Evolutionary conservation across 2,797 vertebrate genomes (phyloP), one percentile per base, ranked within the genome.

Genomic region (Myotis planiceps): DNA sequence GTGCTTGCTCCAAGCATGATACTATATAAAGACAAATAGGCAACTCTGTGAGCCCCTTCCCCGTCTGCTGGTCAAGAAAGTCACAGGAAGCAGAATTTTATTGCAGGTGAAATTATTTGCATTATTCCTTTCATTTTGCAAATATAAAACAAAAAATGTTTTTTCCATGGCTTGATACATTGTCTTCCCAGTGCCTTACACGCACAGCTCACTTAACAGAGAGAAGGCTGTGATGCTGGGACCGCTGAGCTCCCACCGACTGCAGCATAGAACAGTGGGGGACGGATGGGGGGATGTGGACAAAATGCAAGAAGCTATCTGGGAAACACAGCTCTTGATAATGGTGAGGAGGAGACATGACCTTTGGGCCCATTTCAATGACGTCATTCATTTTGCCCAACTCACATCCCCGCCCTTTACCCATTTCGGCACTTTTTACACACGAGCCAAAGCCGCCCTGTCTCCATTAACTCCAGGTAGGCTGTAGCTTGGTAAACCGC

Each of bases 341-440:
- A 96, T 4, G 9, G 72, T 71, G 51, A 19, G 83, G 90, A 68
- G 89, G 65, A 29, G 94, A 85, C 88, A 2, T 39, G 6, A 96
- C 2, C 92, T 95, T 60, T 76, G 96, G 98, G 90, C 72, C 88
- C 82, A 21, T 96, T 97, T 96, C 92, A 97, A 97, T 96, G 94
- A 97, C 95, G 97, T 98, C 96, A 96, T 97, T 96, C 94, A 83
- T 98, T 97, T 90, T 97, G 95, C 21, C 21, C 66, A 68, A 47
- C 3, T 75, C 32, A 32, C 3, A 6, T 80, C 16, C 12, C 34
- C 12, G 63, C 85, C 97, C 96, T 97, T 89, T 21, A 96, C 87
- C 88, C 96, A 96, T 97, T 96, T 92, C 85, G 45, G 71, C 85
- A 94, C 90, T 98, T 96, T 96, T 95, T 97, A 75, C 45, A 75